phyloP scores from a whole-genome alignment of 2,797 vertebrate species.

The Channallabes apus region DNA sequence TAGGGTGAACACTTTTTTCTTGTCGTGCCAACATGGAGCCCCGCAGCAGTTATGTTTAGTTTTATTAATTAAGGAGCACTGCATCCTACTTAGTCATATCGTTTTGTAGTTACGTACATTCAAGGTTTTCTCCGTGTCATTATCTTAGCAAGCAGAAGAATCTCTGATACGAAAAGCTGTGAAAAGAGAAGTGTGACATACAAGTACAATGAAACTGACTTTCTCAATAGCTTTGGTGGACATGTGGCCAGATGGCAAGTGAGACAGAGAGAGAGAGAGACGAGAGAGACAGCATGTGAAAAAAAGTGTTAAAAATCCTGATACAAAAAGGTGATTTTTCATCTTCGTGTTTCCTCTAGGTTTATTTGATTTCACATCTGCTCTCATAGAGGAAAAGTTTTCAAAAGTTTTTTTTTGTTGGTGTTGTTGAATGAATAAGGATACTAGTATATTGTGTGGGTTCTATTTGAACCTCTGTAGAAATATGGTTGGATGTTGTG shows the following conservation, averaged over 20 bases:
- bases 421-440: not conserved
- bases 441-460: too few species aligned
- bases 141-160: not conserved
- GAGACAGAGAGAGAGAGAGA: slow-evolving; percentile 23
- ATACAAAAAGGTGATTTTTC: slow-evolving; percentile 4
- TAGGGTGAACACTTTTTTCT: too few species aligned
- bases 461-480: not conserved
- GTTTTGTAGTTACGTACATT: not conserved
- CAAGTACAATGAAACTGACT: slow-evolving; percentile 21
- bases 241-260: slow-evolving; percentile 20
- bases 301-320: not conserved
- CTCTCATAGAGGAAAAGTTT: not conserved
- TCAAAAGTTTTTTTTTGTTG: not conserved
- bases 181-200: slow-evolving; percentile 18
- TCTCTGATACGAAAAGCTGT: not conserved
- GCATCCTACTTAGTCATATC: not conserved
- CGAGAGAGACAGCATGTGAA: not conserved
- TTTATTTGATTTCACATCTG: not conserved
- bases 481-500: not conserved
- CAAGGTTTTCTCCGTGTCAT: not conserved
- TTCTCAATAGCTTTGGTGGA: not conserved
- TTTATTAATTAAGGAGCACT: not conserved
- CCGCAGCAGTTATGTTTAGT: not conserved
- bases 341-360: not conserved
- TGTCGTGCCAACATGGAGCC: too few species aligned